Percentiles rank a stretch among this genome's conserved stretches.
Conservation (phyloP, 1,140 invertebrate species). For the Ostrea edulis region DNA sequence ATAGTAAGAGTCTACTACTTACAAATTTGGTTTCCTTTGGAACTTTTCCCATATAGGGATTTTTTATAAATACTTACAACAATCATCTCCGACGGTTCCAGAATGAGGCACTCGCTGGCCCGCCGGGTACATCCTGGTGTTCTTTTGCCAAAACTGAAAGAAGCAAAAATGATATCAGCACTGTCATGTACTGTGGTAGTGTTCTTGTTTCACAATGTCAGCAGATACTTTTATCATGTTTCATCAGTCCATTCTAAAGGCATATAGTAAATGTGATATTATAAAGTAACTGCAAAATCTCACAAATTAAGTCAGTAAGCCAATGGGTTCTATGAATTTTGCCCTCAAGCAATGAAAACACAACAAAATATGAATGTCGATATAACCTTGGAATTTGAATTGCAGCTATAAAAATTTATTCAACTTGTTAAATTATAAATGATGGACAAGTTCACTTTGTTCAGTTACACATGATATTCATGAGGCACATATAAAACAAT, state of each 20-base stretch:
- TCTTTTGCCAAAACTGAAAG: conserved; percentile 90
- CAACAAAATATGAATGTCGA: too few species aligned
- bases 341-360: too few species aligned
- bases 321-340: too few species aligned
- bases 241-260: not conserved
- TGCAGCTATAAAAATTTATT: too few species aligned
- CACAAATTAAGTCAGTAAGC: too few species aligned
- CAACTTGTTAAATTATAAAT: too few species aligned
- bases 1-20: not conserved
- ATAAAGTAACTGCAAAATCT: not conserved
- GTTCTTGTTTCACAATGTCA: not conserved
- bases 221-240: not conserved
- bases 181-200: not conserved
- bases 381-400: too few species aligned
- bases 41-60: not conserved
- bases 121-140: conserved; percentile 83
- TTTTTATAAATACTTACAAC: conserved; percentile 83
- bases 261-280: not conserved
- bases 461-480: not conserved
- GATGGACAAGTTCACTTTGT: not conserved
- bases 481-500: not conserved
- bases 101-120: conserved; percentile 90
- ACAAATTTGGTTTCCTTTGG: not conserved
- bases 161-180: conserved; percentile 65
- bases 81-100: conserved; percentile 93